A percentile compares a stretch with the other conserved stretches of the same genome.
phyloP scores from a whole-genome alignment of 1,140 invertebrate species.

The Cydia strobilella region DNA sequence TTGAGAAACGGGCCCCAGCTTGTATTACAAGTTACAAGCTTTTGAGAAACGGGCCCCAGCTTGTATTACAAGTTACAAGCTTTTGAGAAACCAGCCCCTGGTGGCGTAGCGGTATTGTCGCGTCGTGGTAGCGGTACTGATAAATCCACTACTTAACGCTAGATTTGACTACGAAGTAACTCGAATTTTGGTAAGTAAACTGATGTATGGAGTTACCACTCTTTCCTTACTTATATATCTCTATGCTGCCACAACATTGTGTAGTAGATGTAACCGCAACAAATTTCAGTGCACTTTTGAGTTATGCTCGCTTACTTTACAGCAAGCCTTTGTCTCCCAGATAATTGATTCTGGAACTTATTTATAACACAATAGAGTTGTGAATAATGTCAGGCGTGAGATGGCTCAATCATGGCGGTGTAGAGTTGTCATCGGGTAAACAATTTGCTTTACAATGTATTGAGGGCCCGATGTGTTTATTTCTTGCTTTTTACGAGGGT shows the following conservation, averaged over 20 bases:
- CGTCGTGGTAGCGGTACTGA: no score
- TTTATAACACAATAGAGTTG: background rate
- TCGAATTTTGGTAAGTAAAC: no score
- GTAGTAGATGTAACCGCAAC: slow-evolving; percentile 59
- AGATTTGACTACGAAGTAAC: no score
- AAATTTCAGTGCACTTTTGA: slow-evolving; percentile 74
- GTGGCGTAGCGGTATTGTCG: no score
- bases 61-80: background rate
- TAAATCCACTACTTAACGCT: no score
- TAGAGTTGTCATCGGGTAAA: slow-evolving; percentile 64
- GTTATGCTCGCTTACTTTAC: slow-evolving; percentile 69
- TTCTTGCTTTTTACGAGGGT: background rate
- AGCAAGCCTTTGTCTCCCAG: background rate
- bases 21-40: background rate
- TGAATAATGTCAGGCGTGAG: slow-evolving; percentile 41
- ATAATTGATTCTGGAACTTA: background rate
- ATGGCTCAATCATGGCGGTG: slow-evolving; percentile 72
- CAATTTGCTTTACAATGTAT: slow-evolving; percentile 71
- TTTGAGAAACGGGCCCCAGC: background rate
- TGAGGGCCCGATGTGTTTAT: slow-evolving; percentile 33
- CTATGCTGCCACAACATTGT: slow-evolving; percentile 67
- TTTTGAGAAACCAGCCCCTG: background rate
- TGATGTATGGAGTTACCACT: no score
- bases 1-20: no score
- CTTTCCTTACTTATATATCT: no score